These are phyloP conservation scores for Neotoma lepida DNA, from an alignment of 2,113 vertebrate genomes.

Conservation along the genomic window DNA sequence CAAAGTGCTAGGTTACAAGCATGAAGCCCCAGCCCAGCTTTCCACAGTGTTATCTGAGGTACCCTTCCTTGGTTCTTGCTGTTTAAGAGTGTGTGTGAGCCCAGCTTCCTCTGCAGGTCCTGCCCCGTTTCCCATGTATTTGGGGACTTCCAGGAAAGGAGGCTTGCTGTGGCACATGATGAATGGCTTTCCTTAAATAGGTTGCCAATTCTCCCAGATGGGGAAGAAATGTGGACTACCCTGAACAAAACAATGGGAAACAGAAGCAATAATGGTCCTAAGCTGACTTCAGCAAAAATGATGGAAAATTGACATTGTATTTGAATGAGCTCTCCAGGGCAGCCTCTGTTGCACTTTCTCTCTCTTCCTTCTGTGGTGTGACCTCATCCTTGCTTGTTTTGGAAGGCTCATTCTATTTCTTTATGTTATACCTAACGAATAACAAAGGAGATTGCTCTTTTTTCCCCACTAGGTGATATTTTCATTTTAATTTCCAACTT, in stretches of 20 bases:
- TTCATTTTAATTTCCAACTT: background rate
- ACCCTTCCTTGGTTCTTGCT: background rate
- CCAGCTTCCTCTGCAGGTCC: background rate
- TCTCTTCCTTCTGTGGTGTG: background rate
- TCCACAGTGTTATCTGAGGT: background rate
- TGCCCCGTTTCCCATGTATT: background rate
- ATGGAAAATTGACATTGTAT: background rate
- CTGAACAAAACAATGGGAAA: background rate
- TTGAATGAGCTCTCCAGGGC: background rate
- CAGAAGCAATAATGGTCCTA: background rate
- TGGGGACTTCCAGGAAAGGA: background rate
- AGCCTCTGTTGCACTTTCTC: background rate
- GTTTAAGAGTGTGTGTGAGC: background rate
- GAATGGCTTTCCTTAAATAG: conserved; percentile 14
- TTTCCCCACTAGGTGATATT: too few relatives aligned
- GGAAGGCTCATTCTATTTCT: background rate
- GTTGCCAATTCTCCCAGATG: background rate
- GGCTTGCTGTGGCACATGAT: background rate
- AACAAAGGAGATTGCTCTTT: background rate
- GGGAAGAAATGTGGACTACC: background rate
- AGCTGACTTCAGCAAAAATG: background rate
- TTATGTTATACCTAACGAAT: background rate
- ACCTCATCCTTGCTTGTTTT: conserved; percentile 34
- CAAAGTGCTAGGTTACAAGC: background rate
- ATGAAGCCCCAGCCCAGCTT: background rate